These are phyloP conservation scores for Protula sp. DNA, from an alignment of 2,888 invertebrate genomes.

Conservation along the genomic window DNA sequence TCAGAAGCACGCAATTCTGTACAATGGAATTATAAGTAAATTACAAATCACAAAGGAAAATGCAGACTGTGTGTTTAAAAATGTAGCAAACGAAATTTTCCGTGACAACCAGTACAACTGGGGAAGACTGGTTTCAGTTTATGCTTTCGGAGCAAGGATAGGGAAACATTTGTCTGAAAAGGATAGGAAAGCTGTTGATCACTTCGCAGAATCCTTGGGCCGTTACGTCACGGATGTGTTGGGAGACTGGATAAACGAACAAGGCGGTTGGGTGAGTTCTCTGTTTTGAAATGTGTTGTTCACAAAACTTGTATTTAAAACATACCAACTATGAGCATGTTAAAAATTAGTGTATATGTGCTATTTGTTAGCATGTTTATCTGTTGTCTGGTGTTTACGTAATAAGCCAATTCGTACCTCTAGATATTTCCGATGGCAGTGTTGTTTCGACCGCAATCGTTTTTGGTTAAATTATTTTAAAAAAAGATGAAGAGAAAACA, in stretches of 20 bases:
- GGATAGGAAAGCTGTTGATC: constrained; percentile 14
- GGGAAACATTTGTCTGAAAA: constrained; percentile 25
- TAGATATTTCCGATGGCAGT: no score
- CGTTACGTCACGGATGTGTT: constrained; percentile 43
- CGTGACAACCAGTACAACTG: constrained; percentile 48
- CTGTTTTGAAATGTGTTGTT: not conserved
- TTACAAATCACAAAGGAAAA: not conserved
- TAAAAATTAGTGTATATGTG: no score
- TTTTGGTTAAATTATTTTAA: no score
- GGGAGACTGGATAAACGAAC: constrained; percentile 42
- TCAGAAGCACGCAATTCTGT: not conserved
- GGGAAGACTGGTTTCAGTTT: constrained; percentile 47
- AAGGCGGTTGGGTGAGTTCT: constrained; percentile 47
- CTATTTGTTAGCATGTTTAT: no score
- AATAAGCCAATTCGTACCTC: no score
- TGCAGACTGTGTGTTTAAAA: not conserved
- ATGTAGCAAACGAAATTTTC: constrained; percentile 37
- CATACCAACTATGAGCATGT: no score
- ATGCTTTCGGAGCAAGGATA: constrained; percentile 41
- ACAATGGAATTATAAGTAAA: not conserved
- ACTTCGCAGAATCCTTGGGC: constrained; percentile 41
- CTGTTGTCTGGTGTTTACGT: no score
- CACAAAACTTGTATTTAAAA: no score
- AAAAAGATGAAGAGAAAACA: no score
- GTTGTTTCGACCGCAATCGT: no score